These are phyloP conservation scores for Aleiodes alternator DNA, from an alignment of 2,888 invertebrate species.

Conservation along the genomic window DNA sequence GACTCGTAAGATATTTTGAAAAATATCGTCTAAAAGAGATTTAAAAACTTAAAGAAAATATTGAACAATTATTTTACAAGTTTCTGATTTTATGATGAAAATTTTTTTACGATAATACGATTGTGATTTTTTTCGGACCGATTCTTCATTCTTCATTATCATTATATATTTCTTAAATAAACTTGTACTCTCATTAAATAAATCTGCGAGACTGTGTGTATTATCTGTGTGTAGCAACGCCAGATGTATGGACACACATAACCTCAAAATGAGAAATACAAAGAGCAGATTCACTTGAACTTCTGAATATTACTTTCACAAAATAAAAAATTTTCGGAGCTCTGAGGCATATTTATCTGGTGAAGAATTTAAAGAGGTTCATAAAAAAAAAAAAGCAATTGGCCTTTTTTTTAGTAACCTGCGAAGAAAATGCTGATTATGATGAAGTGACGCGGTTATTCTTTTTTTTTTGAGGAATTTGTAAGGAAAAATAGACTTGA, in stretches of 20 bases:
- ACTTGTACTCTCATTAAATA: background rate
- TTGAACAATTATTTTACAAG: too few relatives aligned
- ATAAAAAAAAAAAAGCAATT: too few relatives aligned
- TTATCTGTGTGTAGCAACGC: conserved; percentile 52
- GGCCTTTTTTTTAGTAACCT: too few relatives aligned
- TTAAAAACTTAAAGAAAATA: too few relatives aligned
- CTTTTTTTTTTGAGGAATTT: background rate
- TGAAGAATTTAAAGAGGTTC: background rate
- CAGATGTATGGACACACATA: conserved; percentile 59
- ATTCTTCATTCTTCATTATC: background rate
- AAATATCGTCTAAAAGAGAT: background rate
- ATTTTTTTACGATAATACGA: background rate
- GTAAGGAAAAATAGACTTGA: background rate
- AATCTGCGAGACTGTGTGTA: conserved; percentile 13
- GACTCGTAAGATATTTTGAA: conserved; percentile 8
- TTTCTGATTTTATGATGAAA: too few relatives aligned
- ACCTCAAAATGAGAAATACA: conserved; percentile 59
- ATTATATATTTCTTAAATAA: background rate
- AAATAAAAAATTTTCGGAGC: background rate
- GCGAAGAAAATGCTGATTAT: background rate
- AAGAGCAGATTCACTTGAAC: conserved; percentile 42
- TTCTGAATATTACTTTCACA: conserved; percentile 10
- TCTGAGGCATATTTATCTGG: background rate
- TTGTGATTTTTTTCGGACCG: background rate
- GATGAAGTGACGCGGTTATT: background rate